These are phyloP conservation scores for Metopia argyrocephala DNA, from an alignment of 2,888 invertebrate genomes.

Conservation along the genomic window DNA sequence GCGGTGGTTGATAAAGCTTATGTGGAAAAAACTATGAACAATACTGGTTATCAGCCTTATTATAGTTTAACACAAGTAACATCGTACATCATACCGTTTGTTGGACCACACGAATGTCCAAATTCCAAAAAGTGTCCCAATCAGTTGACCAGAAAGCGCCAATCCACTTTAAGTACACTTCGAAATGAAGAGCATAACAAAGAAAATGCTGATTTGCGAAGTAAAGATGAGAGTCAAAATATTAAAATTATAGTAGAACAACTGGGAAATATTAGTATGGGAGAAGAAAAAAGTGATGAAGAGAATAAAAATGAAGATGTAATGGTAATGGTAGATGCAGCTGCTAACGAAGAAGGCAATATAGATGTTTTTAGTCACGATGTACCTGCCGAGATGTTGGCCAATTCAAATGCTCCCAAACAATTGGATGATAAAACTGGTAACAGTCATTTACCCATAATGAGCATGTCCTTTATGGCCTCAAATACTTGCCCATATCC, in stretches of 20 bases:
- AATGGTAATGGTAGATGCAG: constrained; percentile 24
- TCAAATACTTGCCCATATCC: constrained; percentile 79
- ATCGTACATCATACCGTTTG: constrained; percentile 78
- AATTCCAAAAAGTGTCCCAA: constrained; percentile 78
- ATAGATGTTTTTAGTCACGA: constrained; percentile 73
- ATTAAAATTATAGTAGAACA: constrained; percentile 39
- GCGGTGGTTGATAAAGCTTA: constrained; percentile 74
- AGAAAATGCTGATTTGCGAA: constrained; percentile 28
- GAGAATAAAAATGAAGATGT: constrained; percentile 48
- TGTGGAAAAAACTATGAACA: constrained; percentile 68
- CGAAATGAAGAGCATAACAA: constrained; percentile 48
- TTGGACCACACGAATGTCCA: constrained; percentile 78
- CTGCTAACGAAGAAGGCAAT: constrained; percentile 45
- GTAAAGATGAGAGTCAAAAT: constrained; percentile 36
- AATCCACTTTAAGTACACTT: background rate
- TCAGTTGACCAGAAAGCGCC: constrained; percentile 65
- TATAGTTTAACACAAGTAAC: constrained; percentile 77
- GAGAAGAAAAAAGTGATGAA: constrained; percentile 54
- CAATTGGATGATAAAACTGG: constrained; percentile 68
- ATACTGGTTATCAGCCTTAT: constrained; percentile 67
- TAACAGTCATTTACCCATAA: constrained; percentile 71
- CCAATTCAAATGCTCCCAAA: constrained; percentile 61
- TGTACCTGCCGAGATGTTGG: constrained; percentile 74
- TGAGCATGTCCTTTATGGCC: constrained; percentile 76
- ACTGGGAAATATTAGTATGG: constrained; percentile 26